phyloP scores from a whole-genome alignment of 2,888 invertebrate species.

The Dynastes grantii region DNA sequence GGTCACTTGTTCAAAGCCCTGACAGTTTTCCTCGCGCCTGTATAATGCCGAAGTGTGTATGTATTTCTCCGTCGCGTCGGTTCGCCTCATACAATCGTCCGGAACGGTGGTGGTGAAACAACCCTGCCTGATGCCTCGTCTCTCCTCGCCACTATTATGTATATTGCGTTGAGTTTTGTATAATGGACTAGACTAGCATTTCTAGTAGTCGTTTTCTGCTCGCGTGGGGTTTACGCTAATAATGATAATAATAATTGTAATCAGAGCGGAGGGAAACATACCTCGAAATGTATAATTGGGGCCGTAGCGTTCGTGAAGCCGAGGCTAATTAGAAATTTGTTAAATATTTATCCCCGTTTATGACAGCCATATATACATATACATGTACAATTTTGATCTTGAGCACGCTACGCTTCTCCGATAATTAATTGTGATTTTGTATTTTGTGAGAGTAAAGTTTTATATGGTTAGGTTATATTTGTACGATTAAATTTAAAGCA shows the following conservation, averaged over 20 bases:
- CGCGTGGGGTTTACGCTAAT: slow-evolving; percentile 26
- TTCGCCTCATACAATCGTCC: slow-evolving; percentile 26
- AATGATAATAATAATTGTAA: slow-evolving; percentile 45
- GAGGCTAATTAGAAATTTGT: slow-evolving; percentile 42
- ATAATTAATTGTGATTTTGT: slow-evolving; percentile 28
- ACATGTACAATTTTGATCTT: slow-evolving; percentile 11
- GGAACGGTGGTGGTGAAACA: not conserved
- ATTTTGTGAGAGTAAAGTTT: not conserved
- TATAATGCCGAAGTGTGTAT: slow-evolving; percentile 44
- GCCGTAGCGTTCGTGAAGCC: slow-evolving; percentile 23
- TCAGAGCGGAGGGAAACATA: slow-evolving; percentile 41
- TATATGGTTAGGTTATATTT: not conserved
- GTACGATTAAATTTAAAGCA: not conserved
- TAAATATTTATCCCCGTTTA: slow-evolving; percentile 37
- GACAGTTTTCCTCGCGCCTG: slow-evolving; percentile 46
- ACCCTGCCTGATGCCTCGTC: slow-evolving; percentile 5
- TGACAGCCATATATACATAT: not conserved
- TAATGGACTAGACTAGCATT: slow-evolving; percentile 37
- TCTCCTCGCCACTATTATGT: slow-evolving; percentile 25
- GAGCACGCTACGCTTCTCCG: not conserved
- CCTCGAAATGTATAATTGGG: slow-evolving; percentile 42
- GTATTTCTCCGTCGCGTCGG: slow-evolving; percentile 16
- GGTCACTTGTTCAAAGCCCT: slow-evolving; percentile 50
- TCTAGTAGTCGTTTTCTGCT: slow-evolving; percentile 35
- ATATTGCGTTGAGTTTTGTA: slow-evolving; percentile 40